Evolutionary conservation across 2,797 vertebrate genomes (phyloP).

Genomic region (Gallirallus australis): DNA sequence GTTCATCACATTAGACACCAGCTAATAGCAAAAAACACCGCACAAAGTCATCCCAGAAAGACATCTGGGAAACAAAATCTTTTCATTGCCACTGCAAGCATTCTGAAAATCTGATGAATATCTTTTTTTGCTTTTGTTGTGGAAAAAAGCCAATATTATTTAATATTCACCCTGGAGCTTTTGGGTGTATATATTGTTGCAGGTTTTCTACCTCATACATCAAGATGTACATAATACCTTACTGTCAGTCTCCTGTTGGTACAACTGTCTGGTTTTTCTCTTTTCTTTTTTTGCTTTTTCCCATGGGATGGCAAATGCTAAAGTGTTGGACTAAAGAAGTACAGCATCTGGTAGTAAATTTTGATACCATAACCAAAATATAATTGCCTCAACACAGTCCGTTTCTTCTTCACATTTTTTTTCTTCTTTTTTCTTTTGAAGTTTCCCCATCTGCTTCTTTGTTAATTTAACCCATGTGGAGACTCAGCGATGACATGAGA

Average conservation of each 20-base stretch:
- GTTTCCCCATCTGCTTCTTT: background rate
- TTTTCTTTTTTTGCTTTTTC: background rate
- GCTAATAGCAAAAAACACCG: background rate
- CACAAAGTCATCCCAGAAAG: background rate
- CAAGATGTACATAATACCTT: background rate
- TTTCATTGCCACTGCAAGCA: background rate
- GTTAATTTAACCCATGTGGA: conserved; percentile 21
- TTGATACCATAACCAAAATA: background rate
- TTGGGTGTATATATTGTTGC: background rate
- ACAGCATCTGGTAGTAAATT: background rate
- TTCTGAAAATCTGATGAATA: background rate
- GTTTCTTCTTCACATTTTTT: background rate
- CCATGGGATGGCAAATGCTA: background rate
- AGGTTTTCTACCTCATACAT: background rate
- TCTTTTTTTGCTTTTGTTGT: background rate
- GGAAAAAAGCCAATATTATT: background rate
- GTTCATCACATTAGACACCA: background rate
- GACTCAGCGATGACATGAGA: background rate
- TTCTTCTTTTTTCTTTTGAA: background rate
- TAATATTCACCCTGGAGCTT: background rate
- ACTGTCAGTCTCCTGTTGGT: background rate
- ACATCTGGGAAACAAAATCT: background rate
- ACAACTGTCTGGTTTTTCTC: background rate
- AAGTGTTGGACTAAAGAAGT: background rate
- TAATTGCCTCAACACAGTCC: background rate